Base-by-base conservation (phyloP, 2,888 invertebrate species). In the Drosophila emarginata region DNA sequence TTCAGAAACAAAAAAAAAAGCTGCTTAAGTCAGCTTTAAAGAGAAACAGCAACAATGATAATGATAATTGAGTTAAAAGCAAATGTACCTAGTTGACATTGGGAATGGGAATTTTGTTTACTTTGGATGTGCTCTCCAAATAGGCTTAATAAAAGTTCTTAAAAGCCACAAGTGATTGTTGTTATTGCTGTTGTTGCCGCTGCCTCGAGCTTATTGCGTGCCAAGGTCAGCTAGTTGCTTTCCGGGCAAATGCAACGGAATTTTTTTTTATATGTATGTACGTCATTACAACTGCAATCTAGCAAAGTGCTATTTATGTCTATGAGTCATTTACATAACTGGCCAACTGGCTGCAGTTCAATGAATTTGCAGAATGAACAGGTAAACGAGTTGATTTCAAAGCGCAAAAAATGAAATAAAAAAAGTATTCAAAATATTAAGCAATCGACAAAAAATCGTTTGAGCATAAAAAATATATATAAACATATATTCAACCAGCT, bases 51-150 rank as follows among this genome's bases (percentile, higher is more conserved):
- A 62, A 37, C 52, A 53, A 68, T 62, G 57, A 65, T 52, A 66
- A 67, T 61, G 64, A 69, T 78, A 71, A 83, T 76, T 76, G 68
- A 66, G 67, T 51, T 63, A 59, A 39, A 76, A 72, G 72, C 70
- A 73, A 82, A 82, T 66, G 68, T 64, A 69, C 78, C 60, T 68
- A 61, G 67, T 80, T 77, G 80, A 68, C 79, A 76, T 80, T 83
- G 80, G 60, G 45, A 52, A 21, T 65, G 51, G 50, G 50, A 36
- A 21, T 56, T 37, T 57, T 72, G 73, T 72, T 72, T 71, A 28
- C 50, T 18, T 73, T 64, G 74, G 67, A 37, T 77, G 63, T 62
- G 36, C 40, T 40, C 45, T 57, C 53, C 54, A 32, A 62, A 58
- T 14, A 58, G 26, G 18, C 26, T 36, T 50, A 50, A 18, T 36